Percentiles rank a stretch among this genome's conserved stretches.
phyloP scores from a whole-genome alignment of 2,888 invertebrate genomes.

The Ariolimax columbianus region DNA sequence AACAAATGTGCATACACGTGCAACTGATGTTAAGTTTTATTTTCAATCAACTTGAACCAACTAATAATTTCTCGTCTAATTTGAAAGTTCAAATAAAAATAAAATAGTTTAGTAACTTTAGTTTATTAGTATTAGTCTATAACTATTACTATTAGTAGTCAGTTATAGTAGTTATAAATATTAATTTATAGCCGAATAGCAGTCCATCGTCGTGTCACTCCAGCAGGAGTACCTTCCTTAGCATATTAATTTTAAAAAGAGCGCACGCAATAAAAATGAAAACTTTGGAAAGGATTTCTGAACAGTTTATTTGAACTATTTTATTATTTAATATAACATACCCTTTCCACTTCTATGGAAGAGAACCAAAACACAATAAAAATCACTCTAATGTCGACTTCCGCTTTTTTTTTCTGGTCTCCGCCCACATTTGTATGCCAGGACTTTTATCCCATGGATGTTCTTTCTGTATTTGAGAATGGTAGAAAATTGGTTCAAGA shows the following conservation, averaged over 20 bases:
- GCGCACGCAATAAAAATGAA: background rate
- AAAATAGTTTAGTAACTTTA: no score
- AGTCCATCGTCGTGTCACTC: background rate
- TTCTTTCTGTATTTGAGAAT: no score
- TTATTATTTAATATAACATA: background rate
- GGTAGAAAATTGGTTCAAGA: no score
- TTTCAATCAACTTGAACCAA: no score
- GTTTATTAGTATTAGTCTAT: no score
- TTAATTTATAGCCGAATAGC: background rate
- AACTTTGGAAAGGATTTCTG: background rate
- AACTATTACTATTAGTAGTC: background rate
- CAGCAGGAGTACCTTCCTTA: no score
- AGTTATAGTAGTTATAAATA: background rate
- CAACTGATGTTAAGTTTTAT: no score
- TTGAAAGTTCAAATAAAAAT: no score
- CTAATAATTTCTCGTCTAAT: no score
- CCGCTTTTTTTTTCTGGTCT: constrained; percentile 10
- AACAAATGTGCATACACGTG: no score
- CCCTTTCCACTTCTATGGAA: background rate
- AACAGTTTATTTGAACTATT: background rate
- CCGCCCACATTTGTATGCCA: constrained; percentile 25
- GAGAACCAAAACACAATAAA: constrained; percentile 25
- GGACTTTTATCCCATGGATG: background rate
- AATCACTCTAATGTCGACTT: constrained; percentile 14
- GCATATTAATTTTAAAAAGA: no score